Percentiles rank a stretch among this genome's conserved stretches.
Conservation (phyloP, 2,113 vertebrate species). For the Phoxinus phoxinus region DNA sequence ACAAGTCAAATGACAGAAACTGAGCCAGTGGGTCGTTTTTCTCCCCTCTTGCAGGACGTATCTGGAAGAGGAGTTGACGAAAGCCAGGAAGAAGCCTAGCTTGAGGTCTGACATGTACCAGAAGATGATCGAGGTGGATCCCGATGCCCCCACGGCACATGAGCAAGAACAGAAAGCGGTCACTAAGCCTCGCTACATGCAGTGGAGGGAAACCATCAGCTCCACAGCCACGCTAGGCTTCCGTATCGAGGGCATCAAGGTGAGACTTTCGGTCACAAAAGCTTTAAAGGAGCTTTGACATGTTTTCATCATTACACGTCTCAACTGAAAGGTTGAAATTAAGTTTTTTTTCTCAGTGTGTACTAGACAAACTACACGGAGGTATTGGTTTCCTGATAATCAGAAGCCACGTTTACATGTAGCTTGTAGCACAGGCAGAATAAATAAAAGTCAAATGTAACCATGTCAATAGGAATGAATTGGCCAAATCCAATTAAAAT, state of each 20-base stretch:
- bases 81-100: slow-evolving; percentile 94
- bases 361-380: too few relatives aligned
- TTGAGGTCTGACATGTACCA: slow-evolving; percentile 95
- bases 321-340: neutral
- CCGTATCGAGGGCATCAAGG: slow-evolving; percentile 98
- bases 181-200: slow-evolving; percentile 98
- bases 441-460: too few relatives aligned
- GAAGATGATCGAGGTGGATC: slow-evolving; percentile 97
- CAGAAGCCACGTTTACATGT: too few relatives aligned
- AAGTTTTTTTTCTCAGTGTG: too few relatives aligned
- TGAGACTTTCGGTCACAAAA: slow-evolving; percentile 60
- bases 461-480: too few relatives aligned
- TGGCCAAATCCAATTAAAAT: too few relatives aligned
- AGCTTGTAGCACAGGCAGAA: too few relatives aligned
- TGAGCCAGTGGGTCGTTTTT: neutral
- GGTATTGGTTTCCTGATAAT: too few relatives aligned
- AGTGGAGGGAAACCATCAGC: slow-evolving; percentile 98
- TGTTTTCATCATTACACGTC: neutral
- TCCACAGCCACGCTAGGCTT: slow-evolving; percentile 94
- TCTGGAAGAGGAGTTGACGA: slow-evolving; percentile 94
- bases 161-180: slow-evolving; percentile 85
- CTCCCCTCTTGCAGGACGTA: slow-evolving; percentile 80
- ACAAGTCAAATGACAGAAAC: neutral
- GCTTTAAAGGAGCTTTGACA: neutral
- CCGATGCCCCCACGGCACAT: slow-evolving; percentile 83